Evolutionary conservation across 2,888 invertebrate species (phyloP).

Genomic region (Conops quadrifasciatus): DNA sequence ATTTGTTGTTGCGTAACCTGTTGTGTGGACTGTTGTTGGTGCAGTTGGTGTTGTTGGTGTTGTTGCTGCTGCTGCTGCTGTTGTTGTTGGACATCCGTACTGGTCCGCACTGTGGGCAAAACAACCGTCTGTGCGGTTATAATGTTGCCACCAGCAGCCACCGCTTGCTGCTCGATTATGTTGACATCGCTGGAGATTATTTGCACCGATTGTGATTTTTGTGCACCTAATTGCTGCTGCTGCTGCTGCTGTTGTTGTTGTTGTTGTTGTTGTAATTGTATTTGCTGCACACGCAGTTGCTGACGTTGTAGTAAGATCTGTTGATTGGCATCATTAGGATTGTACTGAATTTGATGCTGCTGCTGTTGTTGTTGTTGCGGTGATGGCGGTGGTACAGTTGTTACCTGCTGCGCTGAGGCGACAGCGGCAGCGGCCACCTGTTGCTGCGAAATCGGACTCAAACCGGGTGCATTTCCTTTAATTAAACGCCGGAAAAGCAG

Average conservation of each 20-base stretch:
- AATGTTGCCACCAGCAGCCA: constrained; percentile 51
- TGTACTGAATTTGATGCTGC: constrained; percentile 53
- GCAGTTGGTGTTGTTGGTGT: constrained; percentile 48
- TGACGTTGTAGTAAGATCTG: constrained; percentile 61
- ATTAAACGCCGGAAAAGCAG: neutral
- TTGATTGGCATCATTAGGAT: constrained; percentile 61
- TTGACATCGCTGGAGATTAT: constrained; percentile 57
- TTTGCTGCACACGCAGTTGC: constrained; percentile 60
- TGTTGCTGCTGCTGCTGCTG: constrained; percentile 49
- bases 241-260: constrained; percentile 48
- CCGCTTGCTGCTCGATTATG: constrained; percentile 52
- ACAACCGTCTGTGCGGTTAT: constrained; percentile 54
- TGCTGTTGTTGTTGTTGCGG: constrained; percentile 49
- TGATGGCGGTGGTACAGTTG: constrained; percentile 22
- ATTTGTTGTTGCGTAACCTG: constrained; percentile 69
- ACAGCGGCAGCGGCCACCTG: constrained; percentile 11
- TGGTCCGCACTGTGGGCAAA: constrained; percentile 47
- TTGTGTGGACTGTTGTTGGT: constrained; percentile 60
- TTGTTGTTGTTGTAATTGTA: constrained; percentile 49
- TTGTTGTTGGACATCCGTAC: constrained; percentile 38
- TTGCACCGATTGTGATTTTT: constrained; percentile 57
- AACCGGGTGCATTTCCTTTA: constrained; percentile 57
- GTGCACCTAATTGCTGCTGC: constrained; percentile 46
- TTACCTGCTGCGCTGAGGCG: constrained; percentile 34
- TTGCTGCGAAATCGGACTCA: constrained; percentile 61